Evolutionary conservation across 35 echinoderm and acorn worm genomes (phyloP).

Genomic region (Patiria miniata): DNA sequence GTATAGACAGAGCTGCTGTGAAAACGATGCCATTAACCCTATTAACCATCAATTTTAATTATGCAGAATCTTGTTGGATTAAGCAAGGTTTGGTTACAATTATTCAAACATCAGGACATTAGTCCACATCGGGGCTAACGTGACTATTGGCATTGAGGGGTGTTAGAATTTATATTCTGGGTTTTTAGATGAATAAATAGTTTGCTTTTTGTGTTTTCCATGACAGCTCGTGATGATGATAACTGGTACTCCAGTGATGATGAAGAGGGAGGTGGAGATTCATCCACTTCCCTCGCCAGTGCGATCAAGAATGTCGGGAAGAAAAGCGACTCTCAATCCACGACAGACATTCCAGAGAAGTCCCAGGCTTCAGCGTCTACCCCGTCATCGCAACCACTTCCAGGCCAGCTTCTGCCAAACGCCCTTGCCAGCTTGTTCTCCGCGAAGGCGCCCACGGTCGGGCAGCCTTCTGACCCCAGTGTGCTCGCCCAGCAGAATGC

Average conservation of each 20-base stretch:
- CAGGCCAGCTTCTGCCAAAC: constrained; percentile 31
- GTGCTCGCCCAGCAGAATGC: constrained; percentile 28
- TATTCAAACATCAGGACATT: no score
- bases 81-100: no score
- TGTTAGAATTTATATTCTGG: no score
- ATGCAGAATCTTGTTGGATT: no score
- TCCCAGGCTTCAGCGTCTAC: background rate
- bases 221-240: constrained; percentile 65
- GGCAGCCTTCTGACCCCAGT: background rate
- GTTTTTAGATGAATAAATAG: background rate
- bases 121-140: no score
- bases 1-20: no score
- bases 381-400: background rate
- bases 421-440: constrained; percentile 68
- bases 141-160: no score
- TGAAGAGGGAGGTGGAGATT: constrained; percentile 41
- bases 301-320: constrained; percentile 27
- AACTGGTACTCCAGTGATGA: constrained; percentile 96
- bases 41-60: no score
- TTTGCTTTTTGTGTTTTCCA: constrained; percentile 2
- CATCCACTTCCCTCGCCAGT: background rate
- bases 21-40: no score
- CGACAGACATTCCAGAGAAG: no score
- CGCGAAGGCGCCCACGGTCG: background rate
- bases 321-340: background rate